Conservation (phyloP, 2,113 vertebrate species). For the Dascyllus trimaculatus region DNA sequence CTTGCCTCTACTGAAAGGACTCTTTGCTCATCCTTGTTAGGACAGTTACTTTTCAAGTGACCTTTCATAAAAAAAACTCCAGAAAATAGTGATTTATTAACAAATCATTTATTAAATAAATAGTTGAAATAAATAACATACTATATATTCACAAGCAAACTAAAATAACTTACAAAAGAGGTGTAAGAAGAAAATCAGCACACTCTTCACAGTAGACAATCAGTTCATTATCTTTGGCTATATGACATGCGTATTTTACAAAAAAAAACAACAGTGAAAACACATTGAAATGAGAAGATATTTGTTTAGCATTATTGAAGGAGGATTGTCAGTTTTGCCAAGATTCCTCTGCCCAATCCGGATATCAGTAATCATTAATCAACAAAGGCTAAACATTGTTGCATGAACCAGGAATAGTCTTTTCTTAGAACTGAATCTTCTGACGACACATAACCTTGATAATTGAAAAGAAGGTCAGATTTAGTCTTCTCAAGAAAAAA, state of each 20-base stretch:
- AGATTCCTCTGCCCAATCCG: conserved; percentile 29
- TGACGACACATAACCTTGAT: conserved; percentile 38
- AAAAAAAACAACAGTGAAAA: conserved; percentile 27
- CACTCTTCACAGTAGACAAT: conserved; percentile 72
- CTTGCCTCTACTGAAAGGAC: too few species aligned
- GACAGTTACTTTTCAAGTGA: too few species aligned
- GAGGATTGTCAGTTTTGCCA: conserved; percentile 62
- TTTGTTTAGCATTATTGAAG: conserved; percentile 28
- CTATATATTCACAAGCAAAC: conserved; percentile 82
- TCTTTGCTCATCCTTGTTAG: too few species aligned
- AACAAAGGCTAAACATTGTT: conserved; percentile 9
- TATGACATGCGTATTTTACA: conserved; percentile 73
- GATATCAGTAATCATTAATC: not conserved
- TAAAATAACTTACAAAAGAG: conserved; percentile 82
- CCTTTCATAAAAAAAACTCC: too few species aligned
- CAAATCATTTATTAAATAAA: conserved; percentile 83
- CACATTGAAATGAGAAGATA: conserved; percentile 17
- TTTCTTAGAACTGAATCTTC: conserved; percentile 9
- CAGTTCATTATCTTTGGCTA: conserved; percentile 84
- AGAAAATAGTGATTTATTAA: conserved; percentile 47
- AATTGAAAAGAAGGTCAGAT: conserved; percentile 55
- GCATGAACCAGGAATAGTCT: not conserved
- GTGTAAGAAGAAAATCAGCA: conserved; percentile 60
- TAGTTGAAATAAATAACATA: conserved; percentile 86
- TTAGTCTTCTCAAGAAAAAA: conserved; percentile 31